phyloP scores from a whole-genome alignment of 92 coral and sea anemone genomes.

The Umimayanthus kanabou region DNA sequence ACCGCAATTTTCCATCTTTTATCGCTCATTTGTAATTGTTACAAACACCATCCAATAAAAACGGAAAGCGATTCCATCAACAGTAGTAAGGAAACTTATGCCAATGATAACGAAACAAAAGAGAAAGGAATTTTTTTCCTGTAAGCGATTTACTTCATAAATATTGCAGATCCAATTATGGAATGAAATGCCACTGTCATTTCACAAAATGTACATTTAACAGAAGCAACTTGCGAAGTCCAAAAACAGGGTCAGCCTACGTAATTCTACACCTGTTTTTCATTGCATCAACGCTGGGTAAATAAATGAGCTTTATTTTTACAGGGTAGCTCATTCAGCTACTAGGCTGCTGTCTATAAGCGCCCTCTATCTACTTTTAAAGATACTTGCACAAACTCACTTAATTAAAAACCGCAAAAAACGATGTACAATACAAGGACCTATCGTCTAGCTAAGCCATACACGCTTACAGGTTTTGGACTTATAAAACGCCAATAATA shows the following conservation, averaged over 20 bases:
- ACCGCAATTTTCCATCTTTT: not conserved
- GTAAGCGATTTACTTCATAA: not conserved
- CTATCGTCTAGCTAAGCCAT: not conserved
- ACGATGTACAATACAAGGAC: not conserved
- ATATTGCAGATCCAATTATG: not conserved
- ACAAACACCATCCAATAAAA: not conserved
- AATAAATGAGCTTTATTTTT: too few species aligned
- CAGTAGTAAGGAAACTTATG: too few species aligned
- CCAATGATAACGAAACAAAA: not conserved
- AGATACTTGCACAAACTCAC: not conserved
- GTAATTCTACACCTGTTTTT: not conserved
- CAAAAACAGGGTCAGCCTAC: not conserved
- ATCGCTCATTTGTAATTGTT: conserved; percentile 13
- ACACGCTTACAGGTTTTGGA: not conserved
- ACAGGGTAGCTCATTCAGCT: too few species aligned
- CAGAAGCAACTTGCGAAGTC: not conserved
- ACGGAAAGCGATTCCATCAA: not conserved
- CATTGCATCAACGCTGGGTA: not conserved
- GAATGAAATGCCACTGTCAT: not conserved
- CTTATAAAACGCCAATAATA: not conserved
- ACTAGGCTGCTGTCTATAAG: too few species aligned
- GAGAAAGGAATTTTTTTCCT: not conserved
- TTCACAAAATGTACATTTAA: not conserved
- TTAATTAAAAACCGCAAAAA: not conserved
- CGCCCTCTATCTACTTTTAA: too few species aligned